These are phyloP conservation scores for Buphagus erythrorhynchus DNA, from an alignment of 2,797 vertebrate genomes.

Conservation along the genomic window DNA sequence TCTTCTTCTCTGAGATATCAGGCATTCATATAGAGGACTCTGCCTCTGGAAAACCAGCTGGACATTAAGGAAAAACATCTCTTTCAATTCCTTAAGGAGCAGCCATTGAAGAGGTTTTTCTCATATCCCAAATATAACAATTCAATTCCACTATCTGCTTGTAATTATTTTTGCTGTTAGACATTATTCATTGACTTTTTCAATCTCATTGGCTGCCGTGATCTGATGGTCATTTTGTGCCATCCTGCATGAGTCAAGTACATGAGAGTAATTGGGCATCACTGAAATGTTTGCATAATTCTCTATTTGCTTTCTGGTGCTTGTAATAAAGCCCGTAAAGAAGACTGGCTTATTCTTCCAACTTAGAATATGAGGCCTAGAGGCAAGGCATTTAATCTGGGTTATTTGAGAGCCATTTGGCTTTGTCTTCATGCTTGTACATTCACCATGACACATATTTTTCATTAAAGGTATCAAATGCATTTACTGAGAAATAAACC, in stretches of 20 bases:
- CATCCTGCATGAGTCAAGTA: background rate
- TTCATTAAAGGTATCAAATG: background rate
- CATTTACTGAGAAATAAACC: background rate
- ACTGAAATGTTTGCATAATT: background rate
- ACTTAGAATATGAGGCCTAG: background rate
- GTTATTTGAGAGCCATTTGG: background rate
- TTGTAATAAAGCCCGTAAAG: background rate
- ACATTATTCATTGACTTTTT: background rate
- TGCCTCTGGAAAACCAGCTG: background rate
- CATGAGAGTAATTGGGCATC: background rate
- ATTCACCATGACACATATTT: background rate
- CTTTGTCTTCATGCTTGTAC: background rate
- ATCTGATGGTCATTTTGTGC: background rate
- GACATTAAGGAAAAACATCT: background rate
- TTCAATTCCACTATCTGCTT: background rate
- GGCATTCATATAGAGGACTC: background rate
- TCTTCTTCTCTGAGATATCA: background rate
- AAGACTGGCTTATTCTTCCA: background rate
- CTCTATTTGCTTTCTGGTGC: background rate
- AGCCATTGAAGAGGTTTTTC: background rate
- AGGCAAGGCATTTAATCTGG: background rate
- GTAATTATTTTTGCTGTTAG: background rate
- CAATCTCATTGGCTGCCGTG: background rate
- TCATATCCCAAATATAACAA: background rate
- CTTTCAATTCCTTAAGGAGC: background rate